phyloP scores from a whole-genome alignment of 2,888 invertebrate species.

The Cremastinae sp. region DNA sequence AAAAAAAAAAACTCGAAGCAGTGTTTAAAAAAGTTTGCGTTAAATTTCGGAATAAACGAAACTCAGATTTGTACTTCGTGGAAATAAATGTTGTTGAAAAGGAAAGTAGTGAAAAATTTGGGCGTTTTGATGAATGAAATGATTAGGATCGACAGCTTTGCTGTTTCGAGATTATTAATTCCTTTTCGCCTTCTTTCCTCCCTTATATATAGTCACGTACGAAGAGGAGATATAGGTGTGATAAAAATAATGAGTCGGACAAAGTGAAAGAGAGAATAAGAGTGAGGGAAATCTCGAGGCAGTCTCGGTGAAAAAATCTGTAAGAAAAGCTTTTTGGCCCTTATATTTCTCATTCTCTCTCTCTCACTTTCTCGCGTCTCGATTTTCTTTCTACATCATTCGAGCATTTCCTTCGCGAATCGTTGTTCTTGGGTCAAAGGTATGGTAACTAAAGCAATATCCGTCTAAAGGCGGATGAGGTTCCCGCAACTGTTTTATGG shows the following conservation, averaged over 20 bases:
- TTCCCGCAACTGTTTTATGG: conserved; percentile 52
- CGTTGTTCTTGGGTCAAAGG: conserved; percentile 62
- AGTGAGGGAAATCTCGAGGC: conserved; percentile 21
- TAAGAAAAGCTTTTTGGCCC: conserved; percentile 39
- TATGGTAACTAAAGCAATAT: conserved; percentile 76
- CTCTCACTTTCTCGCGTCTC: conserved; percentile 8
- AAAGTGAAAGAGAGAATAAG: not conserved
- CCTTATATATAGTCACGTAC: conserved; percentile 14
- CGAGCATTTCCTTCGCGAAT: conserved; percentile 32
- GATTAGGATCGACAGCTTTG: too few species aligned
- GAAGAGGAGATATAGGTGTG: conserved; percentile 25
- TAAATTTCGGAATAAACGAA: too few species aligned
- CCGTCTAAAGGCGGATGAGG: conserved; percentile 62
- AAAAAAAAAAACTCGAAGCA: too few species aligned
- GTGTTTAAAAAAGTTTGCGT: too few species aligned
- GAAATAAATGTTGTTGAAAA: too few species aligned
- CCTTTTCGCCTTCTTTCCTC: too few species aligned
- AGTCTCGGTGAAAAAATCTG: conserved; percentile 20
- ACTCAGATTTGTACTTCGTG: too few species aligned
- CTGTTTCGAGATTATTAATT: too few species aligned
- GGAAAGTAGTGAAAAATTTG: too few species aligned
- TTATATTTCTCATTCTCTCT: conserved; percentile 30
- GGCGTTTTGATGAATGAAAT: too few species aligned
- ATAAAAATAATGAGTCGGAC: conserved; percentile 33
- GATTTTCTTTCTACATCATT: conserved; percentile 23